Evolutionary conservation across 2,113 vertebrate species (phyloP).

Genomic region (Vimba vimba): DNA sequence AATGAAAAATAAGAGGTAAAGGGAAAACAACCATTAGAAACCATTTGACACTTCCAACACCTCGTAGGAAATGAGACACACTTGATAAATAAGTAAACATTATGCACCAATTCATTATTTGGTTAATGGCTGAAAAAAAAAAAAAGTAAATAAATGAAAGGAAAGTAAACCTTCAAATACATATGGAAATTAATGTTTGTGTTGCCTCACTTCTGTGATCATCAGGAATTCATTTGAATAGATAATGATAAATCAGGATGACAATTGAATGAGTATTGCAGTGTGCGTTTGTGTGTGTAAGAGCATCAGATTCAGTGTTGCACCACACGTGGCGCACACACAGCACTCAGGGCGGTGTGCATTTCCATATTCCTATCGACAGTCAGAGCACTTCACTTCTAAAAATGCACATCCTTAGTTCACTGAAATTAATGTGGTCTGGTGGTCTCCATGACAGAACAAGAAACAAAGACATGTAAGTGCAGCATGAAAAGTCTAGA

Average conservation of each 20-base stretch:
- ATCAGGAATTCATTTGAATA: constrained; percentile 80
- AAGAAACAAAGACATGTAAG: constrained; percentile 32
- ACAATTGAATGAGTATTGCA: constrained; percentile 50
- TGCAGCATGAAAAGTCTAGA: constrained; percentile 3
- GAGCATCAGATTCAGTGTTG: not conserved
- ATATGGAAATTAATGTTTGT: constrained; percentile 80
- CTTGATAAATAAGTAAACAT: constrained; percentile 77
- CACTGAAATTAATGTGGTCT: not conserved
- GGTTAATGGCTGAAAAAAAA: constrained; percentile 68
- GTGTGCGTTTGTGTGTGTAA: not conserved
- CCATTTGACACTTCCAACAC: constrained; percentile 71
- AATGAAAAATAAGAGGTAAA: constrained; percentile 80
- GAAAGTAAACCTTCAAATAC: constrained; percentile 60
- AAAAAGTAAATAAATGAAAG: constrained; percentile 11
- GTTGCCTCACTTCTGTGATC: constrained; percentile 71
- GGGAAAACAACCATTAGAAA: constrained; percentile 75
- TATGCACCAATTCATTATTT: constrained; percentile 73
- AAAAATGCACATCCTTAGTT: constrained; percentile 12
- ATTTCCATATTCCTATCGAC: not conserved
- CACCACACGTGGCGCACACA: not conserved
- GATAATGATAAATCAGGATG: constrained; percentile 74
- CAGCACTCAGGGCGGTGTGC: not conserved
- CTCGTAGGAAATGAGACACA: constrained; percentile 68
- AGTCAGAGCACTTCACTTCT: constrained; percentile 8
- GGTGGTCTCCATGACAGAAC: constrained; percentile 25